Evolutionary conservation across 2,797 vertebrate genomes (phyloP), one percentile per base, ranked within the genome.

Genomic region (Rhinoraja longicauda): DNA sequence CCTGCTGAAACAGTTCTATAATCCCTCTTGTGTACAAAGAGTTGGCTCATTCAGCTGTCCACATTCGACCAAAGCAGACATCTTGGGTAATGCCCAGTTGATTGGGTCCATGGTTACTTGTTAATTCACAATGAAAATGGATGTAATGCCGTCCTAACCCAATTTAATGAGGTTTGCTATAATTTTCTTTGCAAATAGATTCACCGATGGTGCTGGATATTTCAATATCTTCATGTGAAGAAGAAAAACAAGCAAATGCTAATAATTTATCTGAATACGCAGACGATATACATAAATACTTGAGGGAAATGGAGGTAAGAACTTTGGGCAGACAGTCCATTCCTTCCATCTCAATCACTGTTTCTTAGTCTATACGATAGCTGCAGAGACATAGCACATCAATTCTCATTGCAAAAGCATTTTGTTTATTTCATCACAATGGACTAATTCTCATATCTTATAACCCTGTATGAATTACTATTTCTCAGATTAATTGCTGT

Each of bases 291-390:
- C 97, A 99, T 94, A 95, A 95, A 0, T 98, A 99, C 93, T 96
- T 99, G 62, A 96, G 98, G 94, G 97, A 99, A 94, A 97, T 99
- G 97, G 99, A 99, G 98, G 99, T 98, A 95, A 53, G 24, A 92
- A 72, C 36, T 4, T 12, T 39, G 84, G 19, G 19, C 29, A 21
- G 32, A 13, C 0, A 2, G n/a, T 32, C 1, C 15, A 67, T 64
- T 88, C 59, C 6, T 19, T 19, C 59, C 62, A 67, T 67, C 62
- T 88, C 39, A 19, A 64, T 86, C 57, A 82, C 10, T 32, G n/a
- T 0, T 32, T n/a, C 3, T 84, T n/a, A 29, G 29, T 59, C 57
- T 59, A 6, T 81, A 15, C 26, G 26, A 86, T 62, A 29, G 6
- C 26, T 84, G 53, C 26, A 84, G n/a, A 75, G 73, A 67, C 24